Conservation (phyloP, 2,113 vertebrate genomes). For the Esox niger region DNA sequence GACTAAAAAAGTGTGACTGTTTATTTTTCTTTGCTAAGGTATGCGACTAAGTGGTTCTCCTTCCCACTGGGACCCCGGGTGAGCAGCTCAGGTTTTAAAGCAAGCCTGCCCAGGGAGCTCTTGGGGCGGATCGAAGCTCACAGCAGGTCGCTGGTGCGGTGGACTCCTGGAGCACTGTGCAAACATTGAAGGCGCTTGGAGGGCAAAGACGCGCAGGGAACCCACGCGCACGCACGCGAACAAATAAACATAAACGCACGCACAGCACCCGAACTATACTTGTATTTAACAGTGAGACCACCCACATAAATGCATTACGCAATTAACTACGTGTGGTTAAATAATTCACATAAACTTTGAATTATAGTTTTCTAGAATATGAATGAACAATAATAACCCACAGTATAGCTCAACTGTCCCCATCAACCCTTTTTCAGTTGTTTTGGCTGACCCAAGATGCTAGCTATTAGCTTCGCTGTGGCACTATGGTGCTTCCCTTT, state of each 20-base stretch:
- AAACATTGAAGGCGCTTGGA: conserved; percentile 60
- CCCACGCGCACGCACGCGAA: neutral
- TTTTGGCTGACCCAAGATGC: too few relatives aligned
- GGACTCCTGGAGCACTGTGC: conserved; percentile 50
- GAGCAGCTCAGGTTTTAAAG: conserved; percentile 69
- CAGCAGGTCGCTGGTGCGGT: conserved; percentile 68
- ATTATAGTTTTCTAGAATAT: too few relatives aligned
- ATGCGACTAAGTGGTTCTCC: conserved; percentile 63
- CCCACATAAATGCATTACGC: conserved; percentile 11
- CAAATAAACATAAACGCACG: neutral
- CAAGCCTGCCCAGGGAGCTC: conserved; percentile 57
- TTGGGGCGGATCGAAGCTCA: conserved; percentile 65
- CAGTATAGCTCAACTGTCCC: too few relatives aligned
- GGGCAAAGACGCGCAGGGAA: conserved; percentile 31
- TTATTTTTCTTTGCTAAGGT: conserved; percentile 76
- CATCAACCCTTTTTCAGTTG: too few relatives aligned
- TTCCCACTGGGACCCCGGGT: conserved; percentile 60
- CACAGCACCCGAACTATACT: neutral
- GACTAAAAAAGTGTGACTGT: conserved; percentile 60
- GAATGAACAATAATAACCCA: too few relatives aligned
- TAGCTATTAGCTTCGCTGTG: too few relatives aligned
- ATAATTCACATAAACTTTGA: too few relatives aligned
- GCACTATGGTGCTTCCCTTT: too few relatives aligned
- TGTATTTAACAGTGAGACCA: conserved; percentile 15
- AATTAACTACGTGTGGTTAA: neutral